These are phyloP conservation scores for Melanostoma scalare DNA, from an alignment of 2,888 invertebrate genomes.

Conservation along the genomic window DNA sequence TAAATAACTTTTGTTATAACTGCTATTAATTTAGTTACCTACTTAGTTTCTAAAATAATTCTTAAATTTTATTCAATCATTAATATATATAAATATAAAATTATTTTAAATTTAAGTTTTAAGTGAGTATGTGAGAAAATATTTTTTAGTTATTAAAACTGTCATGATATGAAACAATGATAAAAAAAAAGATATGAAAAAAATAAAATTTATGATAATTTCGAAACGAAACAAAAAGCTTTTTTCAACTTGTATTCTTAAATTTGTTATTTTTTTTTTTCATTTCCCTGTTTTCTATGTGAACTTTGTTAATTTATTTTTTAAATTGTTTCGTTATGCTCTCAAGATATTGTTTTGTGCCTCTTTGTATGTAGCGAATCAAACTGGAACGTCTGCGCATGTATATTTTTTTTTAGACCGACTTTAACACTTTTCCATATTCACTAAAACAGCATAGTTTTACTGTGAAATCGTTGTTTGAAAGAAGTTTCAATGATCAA, in stretches of 20 bases:
- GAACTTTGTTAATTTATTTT: slow-evolving; percentile 29
- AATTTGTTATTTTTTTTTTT: slow-evolving; percentile 21
- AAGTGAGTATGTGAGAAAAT: slow-evolving; percentile 37
- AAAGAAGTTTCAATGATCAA: no score
- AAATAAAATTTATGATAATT: slow-evolving; percentile 63
- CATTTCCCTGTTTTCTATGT: slow-evolving; percentile 26
- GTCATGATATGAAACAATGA: slow-evolving; percentile 68
- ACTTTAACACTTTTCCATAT: background rate
- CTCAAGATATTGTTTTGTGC: slow-evolving; percentile 49
- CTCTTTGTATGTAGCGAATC: slow-evolving; percentile 46
- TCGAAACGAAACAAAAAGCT: slow-evolving; percentile 52
- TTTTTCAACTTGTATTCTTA: slow-evolving; percentile 29
- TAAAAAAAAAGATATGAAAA: slow-evolving; percentile 55
- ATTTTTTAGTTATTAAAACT: slow-evolving; percentile 42
- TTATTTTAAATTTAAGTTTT: slow-evolving; percentile 43
- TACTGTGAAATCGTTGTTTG: no score
- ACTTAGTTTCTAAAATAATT: slow-evolving; percentile 35
- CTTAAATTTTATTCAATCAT: slow-evolving; percentile 52
- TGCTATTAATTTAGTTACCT: slow-evolving; percentile 65
- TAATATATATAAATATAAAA: slow-evolving; percentile 32
- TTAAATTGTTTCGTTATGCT: slow-evolving; percentile 28
- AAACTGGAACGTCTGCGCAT: slow-evolving; percentile 48
- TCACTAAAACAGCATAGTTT: no score
- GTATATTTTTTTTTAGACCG: slow-evolving; percentile 27
- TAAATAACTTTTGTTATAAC: slow-evolving; percentile 54